phyloP scores from a whole-genome alignment of 2,113 vertebrate genomes.

The Circaetus gallicus region DNA sequence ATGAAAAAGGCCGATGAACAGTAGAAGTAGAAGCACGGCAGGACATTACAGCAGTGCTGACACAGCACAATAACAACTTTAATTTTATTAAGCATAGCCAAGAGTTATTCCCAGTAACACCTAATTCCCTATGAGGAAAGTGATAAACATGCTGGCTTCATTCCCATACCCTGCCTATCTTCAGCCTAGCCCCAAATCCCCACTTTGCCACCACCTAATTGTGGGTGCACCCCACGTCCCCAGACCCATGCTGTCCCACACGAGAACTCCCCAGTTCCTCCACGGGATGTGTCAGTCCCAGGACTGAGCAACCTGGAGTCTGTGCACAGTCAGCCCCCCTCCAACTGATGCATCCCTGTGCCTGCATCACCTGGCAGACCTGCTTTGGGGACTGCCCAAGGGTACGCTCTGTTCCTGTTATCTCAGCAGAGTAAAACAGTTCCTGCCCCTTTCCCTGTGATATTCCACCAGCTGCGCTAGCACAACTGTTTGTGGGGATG shows the following conservation, averaged over 20 bases:
- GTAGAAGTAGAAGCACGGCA: not conserved
- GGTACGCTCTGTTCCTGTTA: not conserved
- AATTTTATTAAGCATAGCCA: not conserved
- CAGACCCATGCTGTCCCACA: not conserved
- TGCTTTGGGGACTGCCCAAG: not conserved
- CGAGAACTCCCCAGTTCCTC: not conserved
- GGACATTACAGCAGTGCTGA: not conserved
- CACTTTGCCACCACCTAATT: not conserved
- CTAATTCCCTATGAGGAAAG: not conserved
- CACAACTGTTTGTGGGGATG: not conserved
- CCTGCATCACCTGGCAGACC: not conserved
- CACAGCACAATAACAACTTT: not conserved
- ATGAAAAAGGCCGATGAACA: not conserved
- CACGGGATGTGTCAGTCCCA: not conserved
- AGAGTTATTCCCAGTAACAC: not conserved
- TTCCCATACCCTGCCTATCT: not conserved
- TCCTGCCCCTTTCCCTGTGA: not conserved
- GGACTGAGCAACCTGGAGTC: not conserved
- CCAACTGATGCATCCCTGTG: fast-evolving
- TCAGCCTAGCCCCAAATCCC: not conserved
- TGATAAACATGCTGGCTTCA: not conserved
- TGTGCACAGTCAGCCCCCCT: fast-evolving
- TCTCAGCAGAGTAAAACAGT: not conserved
- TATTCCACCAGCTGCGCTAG: not conserved
- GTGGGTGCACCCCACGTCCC: not conserved